These are phyloP conservation scores for Perca schrenkii DNA, from an alignment of 2,113 vertebrate genomes.

Conservation along the genomic window DNA sequence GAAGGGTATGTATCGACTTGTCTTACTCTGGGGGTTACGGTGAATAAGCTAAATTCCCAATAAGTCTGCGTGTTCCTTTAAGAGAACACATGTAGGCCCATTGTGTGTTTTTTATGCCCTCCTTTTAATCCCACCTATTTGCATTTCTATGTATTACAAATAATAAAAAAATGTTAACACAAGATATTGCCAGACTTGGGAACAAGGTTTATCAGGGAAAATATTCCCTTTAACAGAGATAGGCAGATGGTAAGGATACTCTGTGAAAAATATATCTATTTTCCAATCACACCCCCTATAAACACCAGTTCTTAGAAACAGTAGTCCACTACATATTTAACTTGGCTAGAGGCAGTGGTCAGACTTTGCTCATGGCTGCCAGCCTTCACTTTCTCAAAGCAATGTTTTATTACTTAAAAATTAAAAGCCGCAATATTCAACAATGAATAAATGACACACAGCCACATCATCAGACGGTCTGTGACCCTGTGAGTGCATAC, in stretches of 20 bases:
- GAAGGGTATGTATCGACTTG: no score
- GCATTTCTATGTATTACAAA: neutral
- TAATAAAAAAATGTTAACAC: neutral
- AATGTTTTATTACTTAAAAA: neutral
- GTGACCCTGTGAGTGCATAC: neutral
- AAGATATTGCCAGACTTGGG: neutral
- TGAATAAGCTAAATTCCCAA: no score
- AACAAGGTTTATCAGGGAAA: slow-evolving; percentile 7
- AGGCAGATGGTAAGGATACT: slow-evolving; percentile 12
- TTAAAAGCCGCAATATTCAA: neutral
- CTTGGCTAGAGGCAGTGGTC: neutral
- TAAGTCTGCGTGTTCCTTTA: neutral
- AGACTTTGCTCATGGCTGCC: neutral
- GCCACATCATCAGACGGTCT: neutral
- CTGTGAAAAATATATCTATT: neutral
- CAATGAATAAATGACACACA: neutral
- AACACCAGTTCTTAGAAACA: neutral
- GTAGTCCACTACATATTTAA: neutral
- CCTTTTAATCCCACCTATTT: slow-evolving; percentile 11
- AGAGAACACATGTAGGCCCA: neutral
- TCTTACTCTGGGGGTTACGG: no score
- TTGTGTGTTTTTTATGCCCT: slow-evolving; percentile 18
- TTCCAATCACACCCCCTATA: neutral
- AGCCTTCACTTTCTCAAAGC: neutral
- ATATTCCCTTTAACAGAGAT: slow-evolving; percentile 8